phyloP scores from a whole-genome alignment of 2,113 vertebrate species.

The Garra rufa region DNA sequence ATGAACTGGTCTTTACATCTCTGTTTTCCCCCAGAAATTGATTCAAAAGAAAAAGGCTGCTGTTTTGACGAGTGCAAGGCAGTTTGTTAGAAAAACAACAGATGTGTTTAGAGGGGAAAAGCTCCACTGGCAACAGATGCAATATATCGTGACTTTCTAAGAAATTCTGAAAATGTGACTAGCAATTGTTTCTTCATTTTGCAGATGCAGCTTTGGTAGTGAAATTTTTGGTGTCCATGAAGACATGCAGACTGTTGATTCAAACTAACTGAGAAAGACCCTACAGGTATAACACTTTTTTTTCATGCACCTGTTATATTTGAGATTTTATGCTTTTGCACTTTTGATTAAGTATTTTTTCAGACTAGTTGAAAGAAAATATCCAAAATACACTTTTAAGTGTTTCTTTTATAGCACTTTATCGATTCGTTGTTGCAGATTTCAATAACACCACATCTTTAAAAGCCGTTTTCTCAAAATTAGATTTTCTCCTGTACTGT shows the following conservation, averaged over 20 bases:
- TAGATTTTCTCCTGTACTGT: too few relatives aligned
- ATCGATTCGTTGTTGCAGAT: too few relatives aligned
- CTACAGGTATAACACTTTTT: too few relatives aligned
- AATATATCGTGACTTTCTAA: not conserved
- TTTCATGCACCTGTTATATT: too few relatives aligned
- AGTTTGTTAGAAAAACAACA: constrained; percentile 23
- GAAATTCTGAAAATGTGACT: not conserved
- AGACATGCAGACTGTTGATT: not conserved
- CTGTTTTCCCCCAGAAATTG: not conserved
- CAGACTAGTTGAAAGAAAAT: too few relatives aligned
- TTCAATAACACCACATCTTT: too few relatives aligned
- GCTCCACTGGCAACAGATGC: not conserved
- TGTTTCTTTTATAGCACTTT: too few relatives aligned
- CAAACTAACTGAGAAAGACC: not conserved
- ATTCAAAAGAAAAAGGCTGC: not conserved
- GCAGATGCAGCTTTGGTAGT: not conserved
- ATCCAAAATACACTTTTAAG: too few relatives aligned
- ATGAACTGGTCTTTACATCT: not conserved
- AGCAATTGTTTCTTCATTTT: not conserved
- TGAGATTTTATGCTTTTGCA: too few relatives aligned
- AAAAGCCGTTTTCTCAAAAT: too few relatives aligned
- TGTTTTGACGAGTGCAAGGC: not conserved
- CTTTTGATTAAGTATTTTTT: too few relatives aligned
- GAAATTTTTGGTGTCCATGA: not conserved
- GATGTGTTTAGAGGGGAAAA: not conserved